Conservation (phyloP, 2,797 vertebrate species). For the Ptychadena robeensis region DNA sequence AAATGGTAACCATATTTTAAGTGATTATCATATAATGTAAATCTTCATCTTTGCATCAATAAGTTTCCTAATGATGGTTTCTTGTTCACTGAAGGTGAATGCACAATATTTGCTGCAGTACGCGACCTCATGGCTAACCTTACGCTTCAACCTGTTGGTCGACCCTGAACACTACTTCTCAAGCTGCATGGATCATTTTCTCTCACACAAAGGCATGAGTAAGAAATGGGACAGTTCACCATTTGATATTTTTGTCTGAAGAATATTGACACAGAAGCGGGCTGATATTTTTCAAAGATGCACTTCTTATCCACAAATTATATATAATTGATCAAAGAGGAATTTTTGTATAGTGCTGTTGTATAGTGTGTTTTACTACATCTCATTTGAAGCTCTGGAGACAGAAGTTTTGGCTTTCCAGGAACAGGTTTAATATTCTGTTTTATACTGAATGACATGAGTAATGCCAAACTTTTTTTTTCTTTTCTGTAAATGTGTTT, state of each 20-base stretch:
- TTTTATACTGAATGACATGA: slow-evolving; percentile 87
- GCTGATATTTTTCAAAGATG: slow-evolving; percentile 86
- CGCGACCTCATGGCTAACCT: slow-evolving; percentile 98
- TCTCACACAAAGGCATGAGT: slow-evolving; percentile 62
- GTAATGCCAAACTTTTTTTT: slow-evolving; percentile 79
- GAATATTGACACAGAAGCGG: slow-evolving; percentile 76
- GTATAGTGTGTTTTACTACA: slow-evolving; percentile 91
- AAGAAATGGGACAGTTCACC: slow-evolving; percentile 71
- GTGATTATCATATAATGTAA: too few species aligned
- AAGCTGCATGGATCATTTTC: slow-evolving; percentile 37
- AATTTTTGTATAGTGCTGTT: slow-evolving; percentile 91
- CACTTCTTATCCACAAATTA: slow-evolving; percentile 88
- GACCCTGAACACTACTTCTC: slow-evolving; percentile 77
- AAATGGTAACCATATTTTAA: too few species aligned
- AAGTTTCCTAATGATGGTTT: slow-evolving; percentile 61
- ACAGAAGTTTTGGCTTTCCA: slow-evolving; percentile 76
- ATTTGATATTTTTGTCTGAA: slow-evolving; percentile 72
- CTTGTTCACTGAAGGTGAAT: slow-evolving; percentile 88
- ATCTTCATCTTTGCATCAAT: too few species aligned
- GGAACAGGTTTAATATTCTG: slow-evolving; percentile 83
- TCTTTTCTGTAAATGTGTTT: slow-evolving; percentile 80
- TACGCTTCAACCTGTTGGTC: slow-evolving; percentile 88
- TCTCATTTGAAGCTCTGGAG: slow-evolving; percentile 77
- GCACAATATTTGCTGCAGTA: slow-evolving; percentile 98
- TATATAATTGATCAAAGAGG: slow-evolving; percentile 75